Evolutionary conservation across 2,113 vertebrate genomes (phyloP).

Genomic region (Litocranius walleri): DNA sequence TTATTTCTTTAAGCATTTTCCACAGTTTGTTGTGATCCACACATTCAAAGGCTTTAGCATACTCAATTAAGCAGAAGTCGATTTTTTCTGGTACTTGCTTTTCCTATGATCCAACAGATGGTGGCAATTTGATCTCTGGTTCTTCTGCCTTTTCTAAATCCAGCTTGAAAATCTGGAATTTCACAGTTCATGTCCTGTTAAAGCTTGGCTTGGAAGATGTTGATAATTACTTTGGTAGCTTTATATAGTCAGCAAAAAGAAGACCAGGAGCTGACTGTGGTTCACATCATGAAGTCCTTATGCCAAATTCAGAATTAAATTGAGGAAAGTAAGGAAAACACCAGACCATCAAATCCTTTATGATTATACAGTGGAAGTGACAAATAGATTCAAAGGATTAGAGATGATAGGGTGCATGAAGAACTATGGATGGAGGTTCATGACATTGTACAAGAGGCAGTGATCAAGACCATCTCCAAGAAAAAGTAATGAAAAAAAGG

Average conservation of each 20-base stretch:
- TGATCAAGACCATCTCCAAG: background rate
- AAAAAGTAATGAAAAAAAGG: background rate
- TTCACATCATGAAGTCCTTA: background rate
- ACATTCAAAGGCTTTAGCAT: background rate
- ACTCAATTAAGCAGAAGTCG: background rate
- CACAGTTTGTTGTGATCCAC: background rate
- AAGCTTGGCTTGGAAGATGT: background rate
- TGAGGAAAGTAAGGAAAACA: background rate
- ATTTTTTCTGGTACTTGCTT: background rate
- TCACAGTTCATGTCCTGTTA: background rate
- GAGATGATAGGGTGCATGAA: background rate
- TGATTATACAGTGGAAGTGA: background rate
- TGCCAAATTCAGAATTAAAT: background rate
- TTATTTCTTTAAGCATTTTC: background rate
- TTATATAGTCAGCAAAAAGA: background rate
- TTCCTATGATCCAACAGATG: background rate
- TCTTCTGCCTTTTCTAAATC: background rate
- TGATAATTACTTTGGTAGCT: background rate
- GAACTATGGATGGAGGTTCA: background rate
- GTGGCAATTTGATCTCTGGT: background rate
- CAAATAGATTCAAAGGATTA: background rate
- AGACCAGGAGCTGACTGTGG: background rate
- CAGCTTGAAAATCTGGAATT: background rate
- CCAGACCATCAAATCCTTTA: background rate
- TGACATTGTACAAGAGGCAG: background rate